Conservation (phyloP, 2,797 vertebrate genomes). For the Protosalanx chinensis region DNA sequence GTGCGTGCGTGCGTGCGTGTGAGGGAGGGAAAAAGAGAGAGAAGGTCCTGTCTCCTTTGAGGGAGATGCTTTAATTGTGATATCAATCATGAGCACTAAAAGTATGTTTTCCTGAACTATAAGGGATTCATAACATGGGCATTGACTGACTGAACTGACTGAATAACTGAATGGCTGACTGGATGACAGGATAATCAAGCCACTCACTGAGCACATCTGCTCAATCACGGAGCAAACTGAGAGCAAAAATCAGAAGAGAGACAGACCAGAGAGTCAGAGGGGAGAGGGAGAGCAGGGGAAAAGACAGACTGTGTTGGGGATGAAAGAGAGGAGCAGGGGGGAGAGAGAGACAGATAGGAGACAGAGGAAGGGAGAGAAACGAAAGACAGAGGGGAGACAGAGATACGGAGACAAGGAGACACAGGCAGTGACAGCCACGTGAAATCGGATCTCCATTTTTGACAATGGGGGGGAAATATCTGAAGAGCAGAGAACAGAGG, state of each 20-base stretch:
- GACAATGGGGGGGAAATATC: constrained; percentile 76
- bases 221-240: constrained; percentile 6
- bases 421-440: constrained; percentile 73
- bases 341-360: neutral
- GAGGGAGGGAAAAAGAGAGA: constrained; percentile 46
- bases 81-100: neutral
- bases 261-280: neutral
- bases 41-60: neutral
- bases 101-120: neutral
- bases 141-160: neutral
- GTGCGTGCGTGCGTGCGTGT: constrained; percentile 20
- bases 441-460: constrained; percentile 80
- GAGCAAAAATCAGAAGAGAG: constrained; percentile 28
- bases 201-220: neutral
- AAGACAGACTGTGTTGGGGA: neutral
- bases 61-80: neutral
- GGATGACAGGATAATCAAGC: neutral
- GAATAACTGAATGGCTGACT: neutral
- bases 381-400: constrained; percentile 22
- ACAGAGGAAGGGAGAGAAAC: constrained; percentile 11
- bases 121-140: neutral
- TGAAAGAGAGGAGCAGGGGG: neutral
- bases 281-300: neutral
- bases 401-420: constrained; percentile 53
- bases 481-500: constrained; percentile 75